Evolutionary conservation across 2,113 vertebrate species (phyloP), one percentile per base, ranked within the genome.

Genomic region (Euleptes europaea): DNA sequence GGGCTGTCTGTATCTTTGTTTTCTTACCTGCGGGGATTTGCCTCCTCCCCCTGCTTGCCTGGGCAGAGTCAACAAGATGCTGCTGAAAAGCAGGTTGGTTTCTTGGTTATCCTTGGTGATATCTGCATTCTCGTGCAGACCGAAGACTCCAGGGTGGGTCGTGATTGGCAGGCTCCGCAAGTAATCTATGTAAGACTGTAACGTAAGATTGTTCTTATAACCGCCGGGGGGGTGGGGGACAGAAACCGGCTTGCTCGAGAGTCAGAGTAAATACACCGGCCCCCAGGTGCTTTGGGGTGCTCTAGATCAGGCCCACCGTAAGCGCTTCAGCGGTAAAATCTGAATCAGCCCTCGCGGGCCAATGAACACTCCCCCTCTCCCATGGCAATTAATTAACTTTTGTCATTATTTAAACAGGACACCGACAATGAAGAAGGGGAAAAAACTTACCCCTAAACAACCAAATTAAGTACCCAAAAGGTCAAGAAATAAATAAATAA

Each of bases 61-160:
- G 17, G 98, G 98, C 85, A 99, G 94, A 67, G 98, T 99, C 90
- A 98, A 92, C 86, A 99, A 95, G 49, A 98, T 97, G 47, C 98
- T 97, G 12, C 95, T 92, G 80, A 99, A 96, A 17, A 99, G 97
- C 91, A 97, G 97, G 94, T 98, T 98, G 86, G 98, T 99, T 94
- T 99, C 98, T 90, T 98, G 98, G 95, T 98, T 98, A 89, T 99
- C 98, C 90, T 98, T 99, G 9, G 97, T 98, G 94, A 99, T 99
- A 88, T 99, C 97, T 13, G 97, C 98, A 3, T 99, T 99, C 94
- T 98, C 97, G 31, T 99, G 97, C 74, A 99, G 98, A 31, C 98
- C 97, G 79, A 99, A 99, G 78, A 99, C 98, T 86, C 97, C 97
- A 2, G 98, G 98, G 28, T 98, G 96, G 12, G 97, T 94, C 80